phyloP scores from a whole-genome alignment of 2,113 vertebrate genomes.

The Zapornia atra region DNA sequence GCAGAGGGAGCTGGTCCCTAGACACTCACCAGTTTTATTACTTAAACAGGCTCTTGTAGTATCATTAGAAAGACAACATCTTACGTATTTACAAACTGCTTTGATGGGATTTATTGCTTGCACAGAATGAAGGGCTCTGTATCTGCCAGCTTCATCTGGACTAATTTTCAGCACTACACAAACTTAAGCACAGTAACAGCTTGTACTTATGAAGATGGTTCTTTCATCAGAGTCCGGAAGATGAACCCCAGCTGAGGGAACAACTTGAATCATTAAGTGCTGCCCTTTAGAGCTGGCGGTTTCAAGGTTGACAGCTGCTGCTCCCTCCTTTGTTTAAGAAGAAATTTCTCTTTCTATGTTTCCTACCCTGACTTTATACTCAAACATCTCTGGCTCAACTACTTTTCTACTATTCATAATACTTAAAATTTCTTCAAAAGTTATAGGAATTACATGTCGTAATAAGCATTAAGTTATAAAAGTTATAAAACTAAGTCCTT shows the following conservation, averaged over 20 bases:
- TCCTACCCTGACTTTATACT: neutral
- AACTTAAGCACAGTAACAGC: neutral
- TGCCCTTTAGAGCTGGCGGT: neutral
- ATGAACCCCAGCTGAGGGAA: neutral
- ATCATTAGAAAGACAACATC: neutral
- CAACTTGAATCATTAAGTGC: neutral
- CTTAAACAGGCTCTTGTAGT: neutral
- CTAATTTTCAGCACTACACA: neutral
- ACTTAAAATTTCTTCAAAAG: neutral
- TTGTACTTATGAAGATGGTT: neutral
- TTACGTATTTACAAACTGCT: neutral
- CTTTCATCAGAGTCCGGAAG: neutral
- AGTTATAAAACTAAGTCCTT: neutral
- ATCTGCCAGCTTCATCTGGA: neutral
- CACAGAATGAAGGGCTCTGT: neutral
- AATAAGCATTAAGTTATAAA: neutral
- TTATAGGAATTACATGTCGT: rapidly evolving
- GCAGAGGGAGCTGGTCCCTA: neutral
- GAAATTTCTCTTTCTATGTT: neutral
- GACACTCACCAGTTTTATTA: neutral
- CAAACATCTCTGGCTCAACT: neutral
- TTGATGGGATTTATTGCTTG: neutral
- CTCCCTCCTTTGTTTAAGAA: neutral
- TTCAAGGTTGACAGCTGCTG: neutral
- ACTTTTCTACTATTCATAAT: neutral